Conservation (phyloP, 2,888 invertebrate species). For the Drosophila macrothrix region DNA sequence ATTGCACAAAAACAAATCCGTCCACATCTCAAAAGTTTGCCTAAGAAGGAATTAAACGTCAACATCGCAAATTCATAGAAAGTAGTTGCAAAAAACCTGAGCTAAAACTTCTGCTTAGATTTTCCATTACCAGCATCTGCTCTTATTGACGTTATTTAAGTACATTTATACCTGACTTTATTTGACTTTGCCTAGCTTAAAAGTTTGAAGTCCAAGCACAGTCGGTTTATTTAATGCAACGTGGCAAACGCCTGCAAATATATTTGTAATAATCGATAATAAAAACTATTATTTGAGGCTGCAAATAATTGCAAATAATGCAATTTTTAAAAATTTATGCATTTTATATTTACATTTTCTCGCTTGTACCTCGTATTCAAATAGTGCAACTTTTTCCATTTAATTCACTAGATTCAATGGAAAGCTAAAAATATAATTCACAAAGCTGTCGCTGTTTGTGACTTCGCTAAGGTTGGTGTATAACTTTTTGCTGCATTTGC, state of each 20-base stretch:
- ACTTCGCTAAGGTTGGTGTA: not conserved
- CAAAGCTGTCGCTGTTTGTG: not conserved
- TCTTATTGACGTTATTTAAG: constrained; percentile 20
- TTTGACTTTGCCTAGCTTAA: not conserved
- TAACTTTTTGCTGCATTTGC: not conserved
- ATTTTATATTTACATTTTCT: too few relatives aligned
- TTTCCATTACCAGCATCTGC: constrained; percentile 17
- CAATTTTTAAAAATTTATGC: too few relatives aligned
- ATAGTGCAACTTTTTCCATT: too few relatives aligned
- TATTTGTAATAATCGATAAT: not conserved
- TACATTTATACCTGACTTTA: constrained; percentile 15
- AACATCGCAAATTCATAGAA: constrained; percentile 18
- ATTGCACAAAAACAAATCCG: constrained; percentile 19
- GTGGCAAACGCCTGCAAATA: not conserved
- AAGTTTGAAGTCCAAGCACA: constrained; percentile 1
- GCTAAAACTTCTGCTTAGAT: constrained; percentile 15
- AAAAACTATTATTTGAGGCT: too few relatives aligned
- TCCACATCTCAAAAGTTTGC: constrained; percentile 31
- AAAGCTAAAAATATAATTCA: not conserved
- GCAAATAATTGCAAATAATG: too few relatives aligned
- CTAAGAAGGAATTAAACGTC: constrained; percentile 24
- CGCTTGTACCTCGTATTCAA: too few relatives aligned
- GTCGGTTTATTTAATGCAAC: constrained; percentile 3
- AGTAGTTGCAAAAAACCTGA: constrained; percentile 19
- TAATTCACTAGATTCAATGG: too few relatives aligned